These are phyloP conservation scores for Anabacerthia variegaticeps DNA, from an alignment of 2,797 vertebrate genomes.

Conservation along the genomic window DNA sequence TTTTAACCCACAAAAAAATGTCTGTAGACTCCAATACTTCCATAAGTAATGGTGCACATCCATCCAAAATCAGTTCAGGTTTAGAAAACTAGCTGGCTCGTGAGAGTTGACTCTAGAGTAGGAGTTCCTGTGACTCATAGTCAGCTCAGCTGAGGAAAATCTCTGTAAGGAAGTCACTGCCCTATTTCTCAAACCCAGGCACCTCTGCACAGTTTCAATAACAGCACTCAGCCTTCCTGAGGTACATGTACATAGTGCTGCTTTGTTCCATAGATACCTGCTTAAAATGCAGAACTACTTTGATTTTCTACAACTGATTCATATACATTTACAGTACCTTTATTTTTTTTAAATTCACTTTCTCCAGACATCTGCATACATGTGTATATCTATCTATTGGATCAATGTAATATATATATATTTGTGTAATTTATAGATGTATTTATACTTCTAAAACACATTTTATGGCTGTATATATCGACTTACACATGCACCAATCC, in stretches of 20 bases:
- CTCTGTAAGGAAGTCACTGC: not conserved
- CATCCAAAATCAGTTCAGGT: not conserved
- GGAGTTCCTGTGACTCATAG: not conserved
- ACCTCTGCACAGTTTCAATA: not conserved
- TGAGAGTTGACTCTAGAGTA: not conserved
- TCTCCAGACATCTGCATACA: not conserved
- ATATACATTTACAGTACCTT: not conserved
- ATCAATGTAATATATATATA: not conserved
- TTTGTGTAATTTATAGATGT: not conserved
- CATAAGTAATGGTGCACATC: accelerated
- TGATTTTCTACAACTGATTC: not conserved
- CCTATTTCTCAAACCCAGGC: not conserved
- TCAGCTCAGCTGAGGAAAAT: not conserved
- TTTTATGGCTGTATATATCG: not conserved
- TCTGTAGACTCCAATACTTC: not conserved
- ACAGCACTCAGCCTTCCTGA: not conserved
- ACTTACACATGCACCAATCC: not conserved
- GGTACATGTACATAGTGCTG: not conserved
- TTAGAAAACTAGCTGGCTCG: not conserved
- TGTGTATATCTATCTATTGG: not conserved
- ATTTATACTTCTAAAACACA: not conserved
- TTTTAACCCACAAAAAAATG: not conserved
- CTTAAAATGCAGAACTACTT: not conserved
- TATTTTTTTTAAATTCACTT: not conserved
- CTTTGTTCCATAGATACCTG: not conserved